A percentile compares a stretch with the other conserved stretches of the same genome.
Conservation (phyloP, 2,113 vertebrate genomes). For the Sinocyclocheilus anshuiensis region DNA sequence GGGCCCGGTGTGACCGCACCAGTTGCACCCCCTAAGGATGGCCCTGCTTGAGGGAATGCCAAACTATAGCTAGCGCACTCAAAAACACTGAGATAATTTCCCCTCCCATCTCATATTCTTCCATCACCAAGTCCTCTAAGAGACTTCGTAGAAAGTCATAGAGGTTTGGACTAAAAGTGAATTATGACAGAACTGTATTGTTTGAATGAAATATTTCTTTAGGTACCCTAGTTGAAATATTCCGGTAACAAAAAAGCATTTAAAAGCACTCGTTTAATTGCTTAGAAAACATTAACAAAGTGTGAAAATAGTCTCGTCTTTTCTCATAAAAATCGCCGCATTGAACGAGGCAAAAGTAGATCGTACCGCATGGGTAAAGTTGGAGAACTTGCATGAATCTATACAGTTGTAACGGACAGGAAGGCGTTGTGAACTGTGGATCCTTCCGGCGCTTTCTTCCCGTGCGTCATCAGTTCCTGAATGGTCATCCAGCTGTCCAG, state of each 20-base stretch:
- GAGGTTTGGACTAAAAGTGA: neutral
- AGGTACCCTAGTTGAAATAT: conserved; percentile 54
- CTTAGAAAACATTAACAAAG: conserved; percentile 95
- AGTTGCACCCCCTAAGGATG: too few relatives aligned
- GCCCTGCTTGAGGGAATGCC: neutral
- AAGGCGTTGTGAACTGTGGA: conserved; percentile 93
- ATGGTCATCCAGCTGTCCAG: conserved; percentile 99
- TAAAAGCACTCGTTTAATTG: conserved; percentile 70
- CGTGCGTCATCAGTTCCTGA: conserved; percentile 97
- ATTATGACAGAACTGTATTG: neutral
- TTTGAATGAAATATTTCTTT: conserved; percentile 48
- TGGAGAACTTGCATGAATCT: conserved; percentile 63
- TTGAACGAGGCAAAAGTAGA: conserved; percentile 97
- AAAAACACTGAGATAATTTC: neutral
- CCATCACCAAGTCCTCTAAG: neutral
- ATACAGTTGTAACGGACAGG: conserved; percentile 98
- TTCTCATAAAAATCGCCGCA: conserved; percentile 92
- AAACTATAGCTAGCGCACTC: neutral
- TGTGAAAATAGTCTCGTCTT: conserved; percentile 86
- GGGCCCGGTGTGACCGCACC: too few relatives aligned
- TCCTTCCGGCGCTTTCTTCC: conserved; percentile 91
- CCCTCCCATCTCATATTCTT: neutral
- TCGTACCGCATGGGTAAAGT: conserved; percentile 88
- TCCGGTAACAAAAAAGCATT: conserved; percentile 63
- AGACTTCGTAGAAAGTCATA: neutral